phyloP scores from a whole-genome alignment of 2,113 vertebrate species.

The Danionella cerebrum region DNA sequence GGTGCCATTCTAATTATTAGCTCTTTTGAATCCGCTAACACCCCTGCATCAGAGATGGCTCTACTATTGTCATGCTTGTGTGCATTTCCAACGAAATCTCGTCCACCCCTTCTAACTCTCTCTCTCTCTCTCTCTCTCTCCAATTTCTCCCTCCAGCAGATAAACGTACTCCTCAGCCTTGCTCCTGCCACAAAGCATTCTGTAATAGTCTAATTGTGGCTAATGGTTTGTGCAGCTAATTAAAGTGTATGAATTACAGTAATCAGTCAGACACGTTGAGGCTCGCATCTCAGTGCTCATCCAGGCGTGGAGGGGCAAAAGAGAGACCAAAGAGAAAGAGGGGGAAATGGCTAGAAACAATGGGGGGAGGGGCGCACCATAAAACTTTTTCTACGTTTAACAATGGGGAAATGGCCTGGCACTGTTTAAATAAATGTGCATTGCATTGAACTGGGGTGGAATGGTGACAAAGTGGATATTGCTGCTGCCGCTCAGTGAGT shows the following conservation, averaged over 20 bases:
- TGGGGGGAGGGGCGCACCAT: background rate
- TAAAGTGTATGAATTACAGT: conserved; percentile 99
- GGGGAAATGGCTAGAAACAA: background rate
- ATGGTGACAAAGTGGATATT: no score
- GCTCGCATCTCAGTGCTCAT: conserved; percentile 53
- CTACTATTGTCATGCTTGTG: conserved; percentile 25
- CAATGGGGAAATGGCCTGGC: conserved; percentile 35
- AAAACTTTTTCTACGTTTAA: conserved; percentile 18
- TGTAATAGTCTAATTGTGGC: conserved; percentile 99
- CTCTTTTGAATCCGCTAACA: background rate
- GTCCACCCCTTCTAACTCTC: conserved; percentile 18
- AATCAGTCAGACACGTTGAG: conserved; percentile 92
- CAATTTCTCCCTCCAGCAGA: conserved; percentile 38
- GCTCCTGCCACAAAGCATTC: conserved; percentile 80
- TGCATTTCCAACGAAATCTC: conserved; percentile 26
- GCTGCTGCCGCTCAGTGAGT: no score
- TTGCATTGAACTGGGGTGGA: no score
- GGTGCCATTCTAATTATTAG: conserved; percentile 7
- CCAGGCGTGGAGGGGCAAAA: conserved; percentile 52
- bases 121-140: conserved; percentile 9
- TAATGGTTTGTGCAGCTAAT: conserved; percentile 99
- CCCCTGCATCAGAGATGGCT: background rate
- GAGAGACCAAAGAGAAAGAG: conserved; percentile 4
- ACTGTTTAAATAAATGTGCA: no score
- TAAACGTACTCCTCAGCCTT: conserved; percentile 57